Percentiles rank a stretch among this genome's conserved stretches.
These are phyloP conservation scores for Solenodon paradoxus DNA, from an alignment of 2,113 vertebrate genomes.

Conservation along the genomic window DNA sequence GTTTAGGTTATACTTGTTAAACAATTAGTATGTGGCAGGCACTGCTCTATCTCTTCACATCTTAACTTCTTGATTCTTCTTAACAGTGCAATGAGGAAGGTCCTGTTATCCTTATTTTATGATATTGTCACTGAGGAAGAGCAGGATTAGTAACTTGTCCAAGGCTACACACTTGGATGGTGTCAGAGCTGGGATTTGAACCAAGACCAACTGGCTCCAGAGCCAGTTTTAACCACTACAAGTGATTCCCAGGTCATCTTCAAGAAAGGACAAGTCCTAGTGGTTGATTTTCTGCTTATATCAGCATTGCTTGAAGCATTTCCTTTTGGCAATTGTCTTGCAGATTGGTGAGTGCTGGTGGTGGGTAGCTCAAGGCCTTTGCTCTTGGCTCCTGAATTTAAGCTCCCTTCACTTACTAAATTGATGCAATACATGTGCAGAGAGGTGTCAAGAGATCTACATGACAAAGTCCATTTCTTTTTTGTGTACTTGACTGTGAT, in stretches of 20 bases:
- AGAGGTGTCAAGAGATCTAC: neutral
- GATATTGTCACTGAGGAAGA: neutral
- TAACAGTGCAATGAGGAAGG: neutral
- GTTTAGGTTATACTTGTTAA: neutral
- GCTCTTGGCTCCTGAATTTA: neutral
- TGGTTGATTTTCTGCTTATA: neutral
- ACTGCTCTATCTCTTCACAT: neutral
- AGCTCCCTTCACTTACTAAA: neutral
- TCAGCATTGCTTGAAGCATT: neutral
- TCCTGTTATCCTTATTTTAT: neutral
- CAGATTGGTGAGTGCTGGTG: neutral
- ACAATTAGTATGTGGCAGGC: neutral
- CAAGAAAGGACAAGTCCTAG: neutral
- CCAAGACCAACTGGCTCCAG: neutral
- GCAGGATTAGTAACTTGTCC: neutral
- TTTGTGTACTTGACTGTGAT: neutral
- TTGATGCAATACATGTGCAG: neutral
- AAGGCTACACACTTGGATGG: neutral
- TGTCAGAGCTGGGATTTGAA: neutral
- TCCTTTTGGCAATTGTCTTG: neutral
- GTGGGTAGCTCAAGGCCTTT: neutral
- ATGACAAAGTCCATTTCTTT: neutral
- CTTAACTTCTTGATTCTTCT: neutral
- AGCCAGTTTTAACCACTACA: neutral
- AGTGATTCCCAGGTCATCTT: neutral